Evolutionary conservation across 2,797 vertebrate genomes (phyloP), one percentile per base, ranked within the genome.

Genomic region (Gallirallus australis): DNA sequence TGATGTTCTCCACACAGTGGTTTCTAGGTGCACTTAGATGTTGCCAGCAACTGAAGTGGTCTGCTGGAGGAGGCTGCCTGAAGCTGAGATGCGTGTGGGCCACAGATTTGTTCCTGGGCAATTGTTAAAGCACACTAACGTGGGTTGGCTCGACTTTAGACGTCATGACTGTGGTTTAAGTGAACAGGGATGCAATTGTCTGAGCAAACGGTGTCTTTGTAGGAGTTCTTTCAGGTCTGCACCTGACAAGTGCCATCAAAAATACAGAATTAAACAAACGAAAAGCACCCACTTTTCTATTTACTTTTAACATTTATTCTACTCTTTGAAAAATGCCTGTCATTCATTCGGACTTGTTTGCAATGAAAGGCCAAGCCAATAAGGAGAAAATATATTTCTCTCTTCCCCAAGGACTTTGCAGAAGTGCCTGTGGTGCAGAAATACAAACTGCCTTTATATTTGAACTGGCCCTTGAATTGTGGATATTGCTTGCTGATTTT

Each of bases 401-500:
- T 75, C 37, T 78, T 84, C 81, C 81, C 78, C n/a, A 24, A 35
- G 60, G 90, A 42, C 54, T 90, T 84, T 89, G 68, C 83, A 93
- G 92, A 82, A 88, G 48, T 59, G 53, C 59, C 69, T 66, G 80
- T 53, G 59, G 77, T 68, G 48, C 59, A 95, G 91, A 92, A 95
- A 75, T 86, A 73, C 75, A 80, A 85, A 68, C 68, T 65, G 68
- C 75, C 57, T 94, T 95, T 90, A 7, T 90, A 18, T 85, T 93
- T 90, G 61, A 92, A 71, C 86, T 56, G 57, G 61, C 37, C 75
- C 71, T 93, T 85, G 82, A 54, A 69, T 21, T 71, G 83, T 71
- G 88, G 78, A 78, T 95, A 92, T 71, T 85, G 27, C 88, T 82
- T 95, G 91, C 86, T 93, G 78, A 54, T 93, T 95, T 92, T 90